Evolutionary conservation across 2,113 vertebrate species (phyloP).

Genomic region (Oreochromis niloticus): DNA sequence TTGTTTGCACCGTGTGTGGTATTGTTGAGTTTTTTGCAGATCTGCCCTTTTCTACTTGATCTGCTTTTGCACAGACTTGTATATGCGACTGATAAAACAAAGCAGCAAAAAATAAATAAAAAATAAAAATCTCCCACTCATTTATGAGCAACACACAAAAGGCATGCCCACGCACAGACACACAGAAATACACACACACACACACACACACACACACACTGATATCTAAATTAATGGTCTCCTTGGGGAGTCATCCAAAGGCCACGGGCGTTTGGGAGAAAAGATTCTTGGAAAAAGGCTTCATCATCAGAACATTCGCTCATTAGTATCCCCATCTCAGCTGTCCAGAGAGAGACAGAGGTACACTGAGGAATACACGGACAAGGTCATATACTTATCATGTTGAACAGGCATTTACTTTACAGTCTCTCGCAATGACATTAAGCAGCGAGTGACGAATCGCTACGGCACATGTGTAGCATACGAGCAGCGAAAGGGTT

Average conservation of each 20-base stretch:
- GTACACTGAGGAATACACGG: conserved; percentile 25
- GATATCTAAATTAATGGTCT: conserved; percentile 73
- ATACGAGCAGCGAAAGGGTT: background rate
- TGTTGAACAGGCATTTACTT: conserved; percentile 45
- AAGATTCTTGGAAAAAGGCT: conserved; percentile 71
- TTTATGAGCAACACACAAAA: background rate
- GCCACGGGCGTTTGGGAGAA: conserved; percentile 68
- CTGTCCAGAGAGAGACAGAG: conserved; percentile 35
- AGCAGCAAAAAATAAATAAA: background rate
- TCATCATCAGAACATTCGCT: conserved; percentile 69
- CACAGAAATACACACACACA: background rate
- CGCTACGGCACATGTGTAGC: background rate
- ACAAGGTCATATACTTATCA: conserved; percentile 48
- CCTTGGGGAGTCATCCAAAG: conserved; percentile 75
- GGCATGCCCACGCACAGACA: background rate
- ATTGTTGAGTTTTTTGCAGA: background rate
- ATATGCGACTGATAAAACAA: conserved; percentile 13
- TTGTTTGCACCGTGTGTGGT: background rate
- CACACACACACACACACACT: conserved; percentile 11
- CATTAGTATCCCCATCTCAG: conserved; percentile 67
- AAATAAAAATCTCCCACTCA: background rate
- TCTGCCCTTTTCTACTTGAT: background rate
- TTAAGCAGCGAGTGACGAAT: background rate
- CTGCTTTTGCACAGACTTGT: conserved; percentile 13
- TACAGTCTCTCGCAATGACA: conserved; percentile 18